phyloP scores from a whole-genome alignment of 2,113 vertebrate species.

The Polypterus senegalus region DNA sequence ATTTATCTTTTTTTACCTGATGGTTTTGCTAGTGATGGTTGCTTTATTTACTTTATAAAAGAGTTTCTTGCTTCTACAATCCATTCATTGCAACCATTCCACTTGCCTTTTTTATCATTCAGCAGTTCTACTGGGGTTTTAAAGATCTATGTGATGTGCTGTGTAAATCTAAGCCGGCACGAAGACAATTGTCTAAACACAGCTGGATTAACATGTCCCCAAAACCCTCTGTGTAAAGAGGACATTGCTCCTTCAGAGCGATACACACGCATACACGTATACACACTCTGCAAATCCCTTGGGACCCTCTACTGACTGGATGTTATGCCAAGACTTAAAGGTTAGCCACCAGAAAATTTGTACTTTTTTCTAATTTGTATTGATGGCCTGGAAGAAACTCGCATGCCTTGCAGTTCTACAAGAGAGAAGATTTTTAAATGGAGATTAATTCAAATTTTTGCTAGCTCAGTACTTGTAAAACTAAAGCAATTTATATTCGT shows the following conservation, averaged over 20 bases:
- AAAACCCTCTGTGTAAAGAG: conserved; percentile 7
- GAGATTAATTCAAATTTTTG: conserved; percentile 99
- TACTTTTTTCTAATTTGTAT: conserved; percentile 95
- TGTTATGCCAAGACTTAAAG: conserved; percentile 34
- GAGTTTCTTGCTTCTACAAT: too few relatives aligned
- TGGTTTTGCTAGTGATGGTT: too few relatives aligned
- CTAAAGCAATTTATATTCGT: conserved; percentile 99
- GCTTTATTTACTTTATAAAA: too few relatives aligned
- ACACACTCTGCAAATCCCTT: neutral
- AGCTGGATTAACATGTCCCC: too few relatives aligned
- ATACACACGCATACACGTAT: conserved; percentile 12
- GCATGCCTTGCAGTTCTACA: conserved; percentile 90
- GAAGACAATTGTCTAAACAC: too few relatives aligned
- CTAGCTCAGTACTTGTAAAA: conserved; percentile 99
- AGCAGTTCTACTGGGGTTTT: too few relatives aligned
- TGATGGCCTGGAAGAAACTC: conserved; percentile 90
- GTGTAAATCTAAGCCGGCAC: too few relatives aligned
- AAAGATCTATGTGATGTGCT: too few relatives aligned
- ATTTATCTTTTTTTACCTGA: too few relatives aligned
- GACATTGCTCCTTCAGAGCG: conserved; percentile 13
- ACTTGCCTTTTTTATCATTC: too few relatives aligned
- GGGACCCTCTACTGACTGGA: conserved; percentile 13
- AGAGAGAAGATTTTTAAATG: conserved; percentile 97
- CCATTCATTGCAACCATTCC: too few relatives aligned
- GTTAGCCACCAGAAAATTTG: conserved; percentile 34